A percentile compares a stretch with the other conserved stretches of the same genome.
Evolutionary conservation across 2,888 invertebrate species (phyloP).

Genomic region (Strigamia maritima): DNA sequence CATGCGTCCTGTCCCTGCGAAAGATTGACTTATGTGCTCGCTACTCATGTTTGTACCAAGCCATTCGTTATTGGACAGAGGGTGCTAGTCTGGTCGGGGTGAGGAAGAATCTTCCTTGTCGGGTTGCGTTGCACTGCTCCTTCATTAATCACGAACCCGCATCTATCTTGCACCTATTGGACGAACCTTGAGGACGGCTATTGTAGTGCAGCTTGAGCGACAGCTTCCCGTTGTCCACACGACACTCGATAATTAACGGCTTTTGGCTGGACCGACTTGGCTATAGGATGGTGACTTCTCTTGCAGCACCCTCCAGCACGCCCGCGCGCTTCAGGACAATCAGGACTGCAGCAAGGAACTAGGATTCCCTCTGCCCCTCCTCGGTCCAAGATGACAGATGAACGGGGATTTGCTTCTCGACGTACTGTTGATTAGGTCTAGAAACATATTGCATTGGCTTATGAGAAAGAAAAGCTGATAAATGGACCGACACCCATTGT

Average conservation of each 20-base stretch:
- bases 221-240: conserved; percentile 33
- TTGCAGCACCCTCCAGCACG: conserved; percentile 13
- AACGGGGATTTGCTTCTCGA: conserved; percentile 2
- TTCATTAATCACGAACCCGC: conserved; percentile 1
- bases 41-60: conserved; percentile 24
- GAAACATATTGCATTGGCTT: conserved; percentile 25
- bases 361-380: conserved; percentile 30
- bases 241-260: conserved; percentile 38
- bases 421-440: conserved; percentile 30
- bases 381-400: conserved; percentile 29
- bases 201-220: conserved; percentile 33
- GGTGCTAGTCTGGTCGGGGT: conserved; percentile 26
- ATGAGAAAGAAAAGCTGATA: conserved; percentile 26
- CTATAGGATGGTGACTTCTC: conserved; percentile 16
- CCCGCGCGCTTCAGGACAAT: conserved; percentile 36
- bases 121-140: conserved; percentile 35
- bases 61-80: conserved; percentile 28
- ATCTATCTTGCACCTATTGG: conserved; percentile 39
- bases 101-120: conserved; percentile 33
- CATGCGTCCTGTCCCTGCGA: conserved; percentile 29
- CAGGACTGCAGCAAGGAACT: conserved; percentile 17
- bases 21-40: conserved; percentile 35
- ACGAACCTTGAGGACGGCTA: conserved; percentile 33
- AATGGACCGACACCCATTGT: background rate
- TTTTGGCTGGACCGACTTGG: conserved; percentile 4